Base-by-base conservation (phyloP, 2,888 invertebrate species). In the Drosophila subquinaria region DNA sequence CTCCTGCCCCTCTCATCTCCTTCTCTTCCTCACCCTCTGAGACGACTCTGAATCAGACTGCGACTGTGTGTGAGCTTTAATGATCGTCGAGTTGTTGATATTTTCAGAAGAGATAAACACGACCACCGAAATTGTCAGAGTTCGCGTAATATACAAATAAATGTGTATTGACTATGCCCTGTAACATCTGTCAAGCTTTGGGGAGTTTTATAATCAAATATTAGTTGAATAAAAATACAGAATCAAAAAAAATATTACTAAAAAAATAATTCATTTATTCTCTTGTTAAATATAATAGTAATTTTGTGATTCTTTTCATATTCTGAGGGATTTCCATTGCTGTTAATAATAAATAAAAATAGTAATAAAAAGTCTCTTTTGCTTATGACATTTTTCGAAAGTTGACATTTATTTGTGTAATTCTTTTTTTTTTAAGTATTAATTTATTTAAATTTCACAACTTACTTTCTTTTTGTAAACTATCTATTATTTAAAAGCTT, bases 101-200 rank as follows among this genome's bases (percentile, higher is more conserved):
- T 85, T 84, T 76, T 69, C 23, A 71, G 87, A 87, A 85, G 56
- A 76, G 85, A 85, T 85, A 89, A 85, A 71, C 67, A 65, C 88
- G 85, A 87, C 85, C 69, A 87, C 76, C 82, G 50, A 82, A 82
- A 84, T 84, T 67, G 76, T 73, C 64, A 65, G 67, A 51, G 27
- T 57, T 27, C 27, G 27, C 13, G 68, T 50, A 56, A 74, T 65
- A 55, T 60, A 66, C 79, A 70, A 17, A 17, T 51, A 61, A 61
- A 48, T 60, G 15, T 33, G 4, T 20, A 45, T 40, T 36, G 9
- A 36, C 33, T 45, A 62, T 53, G 38, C 45, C 45, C 61, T 52
- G 51, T 35, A 61, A 33, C 11, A 20, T 23, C 11, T 57, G n/a
- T 4, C 1, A 0, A 20, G n/a, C 6, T 30, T 2, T 15, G 27